Evolutionary conservation across 2,113 vertebrate genomes (phyloP).

Genomic region (Heptranchias perlo): DNA sequence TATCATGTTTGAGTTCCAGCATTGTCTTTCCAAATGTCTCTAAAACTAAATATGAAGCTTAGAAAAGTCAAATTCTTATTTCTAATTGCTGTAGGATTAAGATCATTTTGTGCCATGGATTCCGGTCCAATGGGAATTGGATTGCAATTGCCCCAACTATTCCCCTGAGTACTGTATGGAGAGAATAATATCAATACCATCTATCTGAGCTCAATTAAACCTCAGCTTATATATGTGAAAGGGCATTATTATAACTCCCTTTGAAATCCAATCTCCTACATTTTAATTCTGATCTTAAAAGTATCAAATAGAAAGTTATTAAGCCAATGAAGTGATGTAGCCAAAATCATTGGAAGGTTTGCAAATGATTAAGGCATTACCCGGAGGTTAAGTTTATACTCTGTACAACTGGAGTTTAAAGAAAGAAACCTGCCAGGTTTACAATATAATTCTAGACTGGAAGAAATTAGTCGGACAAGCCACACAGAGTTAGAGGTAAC

Average conservation of each 20-base stretch:
- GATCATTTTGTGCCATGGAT: neutral
- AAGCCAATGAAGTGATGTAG: neutral
- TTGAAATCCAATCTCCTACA: neutral
- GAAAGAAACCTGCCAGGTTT: neutral
- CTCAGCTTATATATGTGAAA: neutral
- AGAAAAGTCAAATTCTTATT: neutral
- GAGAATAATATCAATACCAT: neutral
- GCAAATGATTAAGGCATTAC: neutral
- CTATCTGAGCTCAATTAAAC: neutral
- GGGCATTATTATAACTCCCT: neutral
- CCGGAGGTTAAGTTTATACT: neutral
- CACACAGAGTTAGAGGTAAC: neutral
- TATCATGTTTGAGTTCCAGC: neutral
- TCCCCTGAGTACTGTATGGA: neutral
- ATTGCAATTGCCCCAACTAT: neutral
- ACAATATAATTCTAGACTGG: neutral
- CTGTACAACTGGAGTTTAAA: neutral
- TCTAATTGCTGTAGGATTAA: neutral
- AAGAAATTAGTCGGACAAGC: neutral
- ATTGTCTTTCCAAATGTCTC: neutral
- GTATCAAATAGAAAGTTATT: neutral
- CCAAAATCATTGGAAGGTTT: neutral
- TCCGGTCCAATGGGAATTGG: neutral
- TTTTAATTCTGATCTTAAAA: neutral
- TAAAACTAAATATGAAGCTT: neutral